These are phyloP conservation scores for Drosophila asahinai DNA, from an alignment of 1,140 invertebrate genomes.

Conservation along the genomic window DNA sequence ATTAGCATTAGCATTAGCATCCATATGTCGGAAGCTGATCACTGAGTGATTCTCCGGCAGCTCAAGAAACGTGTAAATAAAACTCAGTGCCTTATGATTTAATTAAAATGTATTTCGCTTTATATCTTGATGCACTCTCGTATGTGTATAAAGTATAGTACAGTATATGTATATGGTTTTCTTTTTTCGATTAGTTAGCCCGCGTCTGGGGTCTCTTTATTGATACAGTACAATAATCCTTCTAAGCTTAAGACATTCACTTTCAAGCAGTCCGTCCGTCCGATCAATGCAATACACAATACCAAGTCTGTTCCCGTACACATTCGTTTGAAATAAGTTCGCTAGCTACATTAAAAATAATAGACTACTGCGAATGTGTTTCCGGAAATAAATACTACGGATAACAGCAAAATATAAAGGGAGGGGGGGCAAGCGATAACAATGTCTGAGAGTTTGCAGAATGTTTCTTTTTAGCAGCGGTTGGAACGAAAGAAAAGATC, in stretches of 20 bases:
- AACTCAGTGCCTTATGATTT: conserved; percentile 37
- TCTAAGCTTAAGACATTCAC: conserved; percentile 60
- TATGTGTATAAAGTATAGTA: conserved; percentile 58
- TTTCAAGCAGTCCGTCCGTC: conserved; percentile 44
- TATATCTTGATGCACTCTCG: conserved; percentile 41
- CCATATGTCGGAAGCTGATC: background rate
- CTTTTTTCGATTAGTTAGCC: conserved; percentile 42
- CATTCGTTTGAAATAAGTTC: conserved; percentile 69
- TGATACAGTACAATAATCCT: conserved; percentile 34
- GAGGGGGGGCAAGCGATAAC: conserved; percentile 57
- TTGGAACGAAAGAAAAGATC: conserved; percentile 33
- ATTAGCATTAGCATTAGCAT: no score
- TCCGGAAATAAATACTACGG: conserved; percentile 67
- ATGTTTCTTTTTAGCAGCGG: conserved; percentile 43
- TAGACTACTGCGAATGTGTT: conserved; percentile 32
- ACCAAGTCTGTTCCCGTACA: conserved; percentile 60
- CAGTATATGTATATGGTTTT: conserved; percentile 56
- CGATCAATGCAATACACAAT: conserved; percentile 56
- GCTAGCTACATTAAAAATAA: conserved; percentile 69
- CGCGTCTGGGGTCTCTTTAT: conserved; percentile 29
- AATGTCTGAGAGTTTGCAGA: conserved; percentile 37
- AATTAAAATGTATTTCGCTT: conserved; percentile 71
- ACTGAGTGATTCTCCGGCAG: background rate
- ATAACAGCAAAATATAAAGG: conserved; percentile 52
- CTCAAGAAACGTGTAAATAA: conserved; percentile 10